phyloP scores from a whole-genome alignment of 2,113 vertebrate genomes.

The Electrona antarctica region DNA sequence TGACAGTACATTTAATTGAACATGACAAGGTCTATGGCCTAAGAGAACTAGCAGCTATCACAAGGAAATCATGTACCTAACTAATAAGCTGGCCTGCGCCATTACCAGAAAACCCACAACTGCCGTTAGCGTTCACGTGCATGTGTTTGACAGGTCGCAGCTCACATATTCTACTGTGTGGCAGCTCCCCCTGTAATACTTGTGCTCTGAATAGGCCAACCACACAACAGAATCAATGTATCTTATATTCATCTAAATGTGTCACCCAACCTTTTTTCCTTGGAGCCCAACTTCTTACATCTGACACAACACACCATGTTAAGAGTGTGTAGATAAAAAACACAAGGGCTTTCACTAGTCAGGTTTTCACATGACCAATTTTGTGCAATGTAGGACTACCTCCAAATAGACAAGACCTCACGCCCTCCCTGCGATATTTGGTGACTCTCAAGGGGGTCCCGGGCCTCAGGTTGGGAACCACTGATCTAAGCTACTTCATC shows the following conservation, averaged over 20 bases:
- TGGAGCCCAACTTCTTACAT: too few relatives aligned
- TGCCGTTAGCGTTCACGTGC: conserved; percentile 22
- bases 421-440: too few relatives aligned
- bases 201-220: conserved; percentile 11
- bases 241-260: conserved; percentile 5
- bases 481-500: neutral
- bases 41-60: conserved; percentile 25
- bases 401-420: too few relatives aligned
- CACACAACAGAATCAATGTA: neutral
- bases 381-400: too few relatives aligned
- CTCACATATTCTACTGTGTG: conserved; percentile 29
- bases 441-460: too few relatives aligned
- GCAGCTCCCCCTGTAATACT: neutral
- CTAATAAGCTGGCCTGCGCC: conserved; percentile 11
- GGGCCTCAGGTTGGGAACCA: too few relatives aligned
- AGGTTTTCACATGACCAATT: too few relatives aligned
- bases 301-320: too few relatives aligned
- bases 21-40: conserved; percentile 32
- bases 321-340: too few relatives aligned
- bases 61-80: conserved; percentile 18
- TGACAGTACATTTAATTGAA: conserved; percentile 36
- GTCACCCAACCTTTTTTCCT: too few relatives aligned
- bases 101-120: conserved; percentile 28
- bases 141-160: conserved; percentile 22
- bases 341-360: too few relatives aligned